Percentiles rank a stretch among this genome's conserved stretches.
phyloP scores from a whole-genome alignment of 2,888 invertebrate species.

The Coelinius sp. region DNA sequence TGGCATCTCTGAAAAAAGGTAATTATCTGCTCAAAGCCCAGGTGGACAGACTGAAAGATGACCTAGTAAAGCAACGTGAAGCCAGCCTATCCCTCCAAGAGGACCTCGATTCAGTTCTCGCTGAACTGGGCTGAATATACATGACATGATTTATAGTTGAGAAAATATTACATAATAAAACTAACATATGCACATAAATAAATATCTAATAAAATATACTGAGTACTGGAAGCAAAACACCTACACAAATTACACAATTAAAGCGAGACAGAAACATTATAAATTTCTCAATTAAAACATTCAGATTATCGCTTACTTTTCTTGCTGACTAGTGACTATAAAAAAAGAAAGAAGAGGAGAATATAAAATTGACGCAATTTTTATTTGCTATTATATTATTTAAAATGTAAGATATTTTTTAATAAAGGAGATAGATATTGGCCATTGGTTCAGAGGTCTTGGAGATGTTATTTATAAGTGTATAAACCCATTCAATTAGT shows the following conservation, averaged over 20 bases:
- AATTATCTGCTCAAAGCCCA: conserved; percentile 90
- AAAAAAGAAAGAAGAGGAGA: conserved; percentile 28
- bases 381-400: conserved; percentile 51
- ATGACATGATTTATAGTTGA: neutral
- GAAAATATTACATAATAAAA: neutral
- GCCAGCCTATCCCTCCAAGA: conserved; percentile 83
- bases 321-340: conserved; percentile 11
- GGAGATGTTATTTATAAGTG: neutral
- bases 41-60: conserved; percentile 89
- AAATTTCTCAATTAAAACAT: neutral
- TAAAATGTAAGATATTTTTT: conserved; percentile 63
- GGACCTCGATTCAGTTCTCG: conserved; percentile 88
- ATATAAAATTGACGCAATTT: conserved; percentile 27
- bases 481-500: neutral
- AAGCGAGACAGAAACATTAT: neutral
- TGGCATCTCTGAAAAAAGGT: conserved; percentile 88
- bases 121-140: conserved; percentile 80
- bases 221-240: neutral
- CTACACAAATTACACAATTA: conserved; percentile 10
- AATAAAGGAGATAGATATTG: conserved; percentile 59
- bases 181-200: conserved; percentile 13
- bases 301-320: neutral
- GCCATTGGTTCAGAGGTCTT: conserved; percentile 34
- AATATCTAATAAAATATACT: neutral
- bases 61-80: conserved; percentile 86